Evolutionary conservation across 2,797 vertebrate genomes (phyloP).

Genomic region (Taeniopygia guttata): DNA sequence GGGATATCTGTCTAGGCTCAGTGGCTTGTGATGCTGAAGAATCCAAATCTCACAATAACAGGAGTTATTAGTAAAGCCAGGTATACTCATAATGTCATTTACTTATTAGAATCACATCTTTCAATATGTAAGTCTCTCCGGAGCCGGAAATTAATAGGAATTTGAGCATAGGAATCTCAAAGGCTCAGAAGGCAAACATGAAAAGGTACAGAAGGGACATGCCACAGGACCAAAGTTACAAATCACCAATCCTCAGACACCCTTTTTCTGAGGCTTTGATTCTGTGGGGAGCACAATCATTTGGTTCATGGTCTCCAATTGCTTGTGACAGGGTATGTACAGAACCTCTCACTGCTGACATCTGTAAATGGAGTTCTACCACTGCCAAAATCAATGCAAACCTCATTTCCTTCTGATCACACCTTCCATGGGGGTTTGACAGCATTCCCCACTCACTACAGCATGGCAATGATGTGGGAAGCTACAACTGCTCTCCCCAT

Average conservation of each 20-base stretch:
- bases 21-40: not conserved
- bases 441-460: not conserved
- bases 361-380: not conserved
- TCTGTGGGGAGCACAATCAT: not conserved
- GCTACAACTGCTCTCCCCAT: not conserved
- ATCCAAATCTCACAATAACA: not conserved
- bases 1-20: not conserved
- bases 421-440: not conserved
- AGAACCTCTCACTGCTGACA: not conserved
- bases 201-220: not conserved
- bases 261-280: not conserved
- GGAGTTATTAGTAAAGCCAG: not conserved
- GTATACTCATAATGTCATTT: not conserved
- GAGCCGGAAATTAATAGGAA: not conserved
- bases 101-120: not conserved
- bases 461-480: not conserved
- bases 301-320: fast-evolving
- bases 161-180: not conserved
- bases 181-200: not conserved
- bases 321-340: not conserved
- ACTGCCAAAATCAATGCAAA: not conserved
- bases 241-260: not conserved
- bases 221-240: not conserved
- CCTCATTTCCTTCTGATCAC: not conserved
- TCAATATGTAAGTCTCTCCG: not conserved